Percentiles rank a stretch among this genome's conserved stretches.
Conservation (phyloP, 2,888 invertebrate genomes). For the Coronaproctus castanopsis region DNA sequence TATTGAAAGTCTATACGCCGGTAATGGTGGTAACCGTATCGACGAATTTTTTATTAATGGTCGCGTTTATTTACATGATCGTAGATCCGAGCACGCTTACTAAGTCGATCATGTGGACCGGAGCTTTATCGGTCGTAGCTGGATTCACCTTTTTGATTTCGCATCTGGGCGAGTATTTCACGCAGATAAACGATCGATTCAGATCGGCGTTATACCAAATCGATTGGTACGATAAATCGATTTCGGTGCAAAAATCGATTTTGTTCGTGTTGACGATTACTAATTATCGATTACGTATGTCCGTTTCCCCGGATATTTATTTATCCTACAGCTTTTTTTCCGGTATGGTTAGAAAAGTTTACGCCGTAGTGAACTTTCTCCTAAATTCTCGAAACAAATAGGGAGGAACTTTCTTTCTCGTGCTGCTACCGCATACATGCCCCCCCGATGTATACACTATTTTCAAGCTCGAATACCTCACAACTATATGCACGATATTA, state of each 20-base stretch:
- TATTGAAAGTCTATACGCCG: background rate
- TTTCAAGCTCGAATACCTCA: too few species aligned
- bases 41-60: background rate
- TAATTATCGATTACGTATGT: background rate
- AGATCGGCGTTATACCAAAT: background rate
- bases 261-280: background rate
- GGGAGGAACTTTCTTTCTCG: too few species aligned
- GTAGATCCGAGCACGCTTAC: background rate
- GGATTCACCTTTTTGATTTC: background rate
- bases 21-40: background rate
- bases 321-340: background rate
- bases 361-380: background rate
- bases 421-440: too few species aligned
- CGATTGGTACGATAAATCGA: background rate
- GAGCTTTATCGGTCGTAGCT: background rate
- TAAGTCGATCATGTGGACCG: background rate
- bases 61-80: background rate
- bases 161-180: background rate
- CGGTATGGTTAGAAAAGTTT: background rate
- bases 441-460: too few species aligned
- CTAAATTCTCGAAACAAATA: too few species aligned
- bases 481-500: too few species aligned
- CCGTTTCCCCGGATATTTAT: background rate
- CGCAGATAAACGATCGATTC: background rate
- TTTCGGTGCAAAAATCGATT: background rate